Evolutionary conservation across 2,113 vertebrate species (phyloP).

Genomic region (Beaufortia kweichowensis): DNA sequence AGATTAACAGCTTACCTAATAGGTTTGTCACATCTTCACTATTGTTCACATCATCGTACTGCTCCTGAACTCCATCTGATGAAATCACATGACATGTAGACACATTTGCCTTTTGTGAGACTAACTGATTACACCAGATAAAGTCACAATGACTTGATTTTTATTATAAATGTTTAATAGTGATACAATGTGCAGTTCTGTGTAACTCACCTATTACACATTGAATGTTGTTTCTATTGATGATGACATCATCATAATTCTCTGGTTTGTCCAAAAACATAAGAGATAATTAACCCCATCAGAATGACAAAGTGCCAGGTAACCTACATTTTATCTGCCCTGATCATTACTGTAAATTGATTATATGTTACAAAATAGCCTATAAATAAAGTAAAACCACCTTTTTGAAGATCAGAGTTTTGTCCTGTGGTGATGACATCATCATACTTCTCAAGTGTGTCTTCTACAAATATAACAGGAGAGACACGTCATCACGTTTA

Average conservation of each 20-base stretch:
- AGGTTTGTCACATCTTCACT: background rate
- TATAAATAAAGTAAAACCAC: too few relatives aligned
- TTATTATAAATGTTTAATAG: too few relatives aligned
- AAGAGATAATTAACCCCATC: background rate
- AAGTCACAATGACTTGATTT: too few relatives aligned
- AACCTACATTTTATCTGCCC: background rate
- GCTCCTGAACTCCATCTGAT: constrained; percentile 20
- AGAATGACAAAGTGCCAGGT: too few relatives aligned
- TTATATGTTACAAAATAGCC: too few relatives aligned
- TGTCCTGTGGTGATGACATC: constrained; percentile 20
- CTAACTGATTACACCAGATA: too few relatives aligned
- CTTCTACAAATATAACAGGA: constrained; percentile 29
- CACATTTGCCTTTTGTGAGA: too few relatives aligned
- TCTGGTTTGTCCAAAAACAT: background rate
- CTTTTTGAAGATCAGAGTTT: background rate
- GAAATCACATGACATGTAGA: background rate
- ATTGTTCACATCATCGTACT: constrained; percentile 26
- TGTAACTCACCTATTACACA: constrained; percentile 7
- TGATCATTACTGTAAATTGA: background rate
- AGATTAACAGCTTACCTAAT: background rate
- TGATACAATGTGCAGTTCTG: too few relatives aligned
- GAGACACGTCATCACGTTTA: background rate
- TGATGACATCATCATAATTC: constrained; percentile 40
- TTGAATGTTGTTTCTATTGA: background rate
- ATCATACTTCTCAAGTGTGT: constrained; percentile 35